phyloP scores from a whole-genome alignment of 2,888 invertebrate genomes.

The Agrotis exclamationis region DNA sequence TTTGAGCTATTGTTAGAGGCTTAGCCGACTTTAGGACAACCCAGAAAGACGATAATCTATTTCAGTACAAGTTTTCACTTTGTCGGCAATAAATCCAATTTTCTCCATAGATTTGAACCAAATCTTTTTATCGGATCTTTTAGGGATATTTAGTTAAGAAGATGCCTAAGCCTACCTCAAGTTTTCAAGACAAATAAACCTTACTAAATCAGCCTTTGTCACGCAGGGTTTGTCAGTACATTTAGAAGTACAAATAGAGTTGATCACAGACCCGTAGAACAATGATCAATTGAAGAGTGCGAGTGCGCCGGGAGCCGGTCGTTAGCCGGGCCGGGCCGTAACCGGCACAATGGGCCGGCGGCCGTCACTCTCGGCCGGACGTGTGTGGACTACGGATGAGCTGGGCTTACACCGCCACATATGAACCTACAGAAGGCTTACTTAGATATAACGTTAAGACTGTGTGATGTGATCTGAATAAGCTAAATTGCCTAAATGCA shows the following conservation, averaged over 20 bases:
- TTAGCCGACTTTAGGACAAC: conserved; percentile 4
- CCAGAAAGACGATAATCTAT: conserved; percentile 9
- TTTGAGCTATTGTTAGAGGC: conserved; percentile 25
- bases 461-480: too few relatives aligned
- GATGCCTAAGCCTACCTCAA: not conserved
- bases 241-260: conserved; percentile 40
- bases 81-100: not conserved
- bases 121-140: not conserved
- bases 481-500: too few relatives aligned
- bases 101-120: not conserved
- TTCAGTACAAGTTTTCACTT: conserved; percentile 3
- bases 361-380: conserved; percentile 52
- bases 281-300: conserved; percentile 55
- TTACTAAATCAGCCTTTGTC: conserved; percentile 12
- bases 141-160: not conserved
- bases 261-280: conserved; percentile 39
- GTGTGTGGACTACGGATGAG: conserved; percentile 53
- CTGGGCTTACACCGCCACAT: not conserved
- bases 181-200: not conserved
- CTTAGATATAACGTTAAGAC: not conserved
- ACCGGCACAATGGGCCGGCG: conserved; percentile 55
- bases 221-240: conserved; percentile 27
- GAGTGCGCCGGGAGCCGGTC: conserved; percentile 43
- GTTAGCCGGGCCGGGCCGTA: conserved; percentile 51
- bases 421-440: conserved; percentile 31